These are phyloP conservation scores for Danaus chrysippus DNA, from an alignment of 2,888 invertebrate species.

Conservation along the genomic window DNA sequence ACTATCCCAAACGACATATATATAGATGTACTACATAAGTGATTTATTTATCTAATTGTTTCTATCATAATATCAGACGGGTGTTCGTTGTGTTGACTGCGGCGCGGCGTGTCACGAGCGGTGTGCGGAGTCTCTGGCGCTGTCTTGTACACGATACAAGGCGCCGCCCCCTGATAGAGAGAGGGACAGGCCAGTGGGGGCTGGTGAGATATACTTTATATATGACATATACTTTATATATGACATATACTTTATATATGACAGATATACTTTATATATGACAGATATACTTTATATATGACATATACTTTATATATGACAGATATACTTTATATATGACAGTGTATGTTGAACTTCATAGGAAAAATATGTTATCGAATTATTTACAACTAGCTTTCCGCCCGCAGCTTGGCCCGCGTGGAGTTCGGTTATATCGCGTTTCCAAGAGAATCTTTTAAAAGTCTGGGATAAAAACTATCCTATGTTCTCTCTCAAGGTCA, in stretches of 20 bases:
- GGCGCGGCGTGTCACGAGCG: conserved; percentile 97
- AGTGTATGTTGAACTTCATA: no score
- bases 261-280: not conserved
- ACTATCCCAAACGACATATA: no score
- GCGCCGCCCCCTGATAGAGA: conserved; percentile 63
- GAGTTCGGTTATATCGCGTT: no score
- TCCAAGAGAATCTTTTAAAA: no score
- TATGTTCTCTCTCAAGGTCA: no score
- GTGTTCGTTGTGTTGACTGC: conserved; percentile 90
- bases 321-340: not conserved
- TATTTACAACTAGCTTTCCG: no score
- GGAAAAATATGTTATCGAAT: not conserved
- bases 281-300: not conserved
- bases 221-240: not conserved
- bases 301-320: not conserved
- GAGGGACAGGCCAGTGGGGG: conserved; percentile 52
- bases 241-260: not conserved
- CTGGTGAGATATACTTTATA: conserved; percentile 22
- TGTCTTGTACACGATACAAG: conserved; percentile 85
- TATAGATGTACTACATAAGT: no score
- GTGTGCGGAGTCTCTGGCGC: conserved; percentile 91
- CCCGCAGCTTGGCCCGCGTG: no score
- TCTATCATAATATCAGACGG: conserved; percentile 62
- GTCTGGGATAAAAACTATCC: no score
- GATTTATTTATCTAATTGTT: no score